Percentiles rank a stretch among this genome's conserved stretches.
Evolutionary conservation across 2,113 vertebrate species (phyloP).

Genomic region (Cynocephalus volans): DNA sequence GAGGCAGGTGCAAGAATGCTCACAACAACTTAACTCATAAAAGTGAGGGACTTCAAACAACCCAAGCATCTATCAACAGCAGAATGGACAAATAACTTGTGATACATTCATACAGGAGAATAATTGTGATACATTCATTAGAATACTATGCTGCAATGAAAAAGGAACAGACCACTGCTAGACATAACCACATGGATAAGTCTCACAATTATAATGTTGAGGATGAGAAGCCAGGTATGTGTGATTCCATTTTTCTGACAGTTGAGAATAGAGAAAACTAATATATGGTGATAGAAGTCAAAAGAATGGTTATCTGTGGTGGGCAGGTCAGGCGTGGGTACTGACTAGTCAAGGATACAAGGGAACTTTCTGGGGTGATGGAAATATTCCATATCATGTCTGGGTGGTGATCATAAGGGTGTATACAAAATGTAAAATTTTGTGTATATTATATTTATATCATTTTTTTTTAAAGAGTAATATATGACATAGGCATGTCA

Average conservation of each 20-base stretch:
- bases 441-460: rapidly evolving
- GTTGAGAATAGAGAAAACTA: neutral
- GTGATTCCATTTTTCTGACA: rapidly evolving
- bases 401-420: neutral
- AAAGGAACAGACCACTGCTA: neutral
- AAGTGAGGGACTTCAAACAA: rapidly evolving
- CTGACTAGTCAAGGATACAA: neutral
- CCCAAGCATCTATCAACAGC: no score
- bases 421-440: neutral
- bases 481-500: no score
- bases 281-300: rapidly evolving
- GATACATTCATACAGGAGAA: rapidly evolving
- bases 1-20: rapidly evolving
- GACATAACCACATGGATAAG: rapidly evolving
- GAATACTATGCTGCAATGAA: rapidly evolving
- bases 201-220: rapidly evolving
- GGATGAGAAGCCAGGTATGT: no score
- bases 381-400: no score
- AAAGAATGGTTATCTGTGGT: rapidly evolving
- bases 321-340: rapidly evolving
- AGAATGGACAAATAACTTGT: rapidly evolving
- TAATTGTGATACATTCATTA: no score
- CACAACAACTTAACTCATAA: rapidly evolving
- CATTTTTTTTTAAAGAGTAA: no score
- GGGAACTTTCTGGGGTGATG: no score